Evolutionary conservation across 2,797 vertebrate species (phyloP).

Genomic region (Mycteria americana): DNA sequence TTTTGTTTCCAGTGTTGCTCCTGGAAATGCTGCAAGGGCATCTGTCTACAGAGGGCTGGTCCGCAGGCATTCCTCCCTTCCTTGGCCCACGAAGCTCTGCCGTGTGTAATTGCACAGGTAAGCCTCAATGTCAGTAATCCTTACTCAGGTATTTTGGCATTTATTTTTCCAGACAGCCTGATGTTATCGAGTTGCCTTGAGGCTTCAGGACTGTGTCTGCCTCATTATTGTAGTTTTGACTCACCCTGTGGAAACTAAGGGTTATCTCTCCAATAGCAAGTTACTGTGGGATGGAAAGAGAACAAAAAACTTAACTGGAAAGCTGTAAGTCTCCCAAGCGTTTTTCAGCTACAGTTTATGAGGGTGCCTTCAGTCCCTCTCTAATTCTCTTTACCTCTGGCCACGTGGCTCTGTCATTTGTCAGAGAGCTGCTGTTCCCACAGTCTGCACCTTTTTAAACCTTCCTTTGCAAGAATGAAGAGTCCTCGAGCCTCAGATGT

Average conservation of each 20-base stretch:
- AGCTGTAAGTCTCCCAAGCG: not conserved
- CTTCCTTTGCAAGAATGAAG: not conserved
- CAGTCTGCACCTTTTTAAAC: not conserved
- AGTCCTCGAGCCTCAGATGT: fast-evolving
- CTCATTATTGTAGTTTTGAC: not conserved
- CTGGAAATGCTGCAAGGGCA: not conserved
- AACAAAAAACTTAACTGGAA: not conserved
- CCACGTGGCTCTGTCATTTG: not conserved
- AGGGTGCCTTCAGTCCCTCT: not conserved
- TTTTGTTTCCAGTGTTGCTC: not conserved
- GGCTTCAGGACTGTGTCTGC: not conserved
- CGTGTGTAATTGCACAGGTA: fast-evolving
- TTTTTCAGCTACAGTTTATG: not conserved
- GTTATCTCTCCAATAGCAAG: not conserved
- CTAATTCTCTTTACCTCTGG: not conserved
- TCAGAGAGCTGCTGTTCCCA: not conserved
- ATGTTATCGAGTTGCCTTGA: fast-evolving
- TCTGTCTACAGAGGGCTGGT: not conserved
- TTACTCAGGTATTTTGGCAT: too few species aligned
- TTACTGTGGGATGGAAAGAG: not conserved
- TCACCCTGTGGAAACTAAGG: not conserved
- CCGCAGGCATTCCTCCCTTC: not conserved
- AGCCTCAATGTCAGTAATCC: not conserved
- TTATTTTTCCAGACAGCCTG: not conserved
- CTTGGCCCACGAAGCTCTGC: not conserved